phyloP scores from a whole-genome alignment of 37 sponge, comb jelly and placozoan genomes.

The Petrosia ficiformis region DNA sequence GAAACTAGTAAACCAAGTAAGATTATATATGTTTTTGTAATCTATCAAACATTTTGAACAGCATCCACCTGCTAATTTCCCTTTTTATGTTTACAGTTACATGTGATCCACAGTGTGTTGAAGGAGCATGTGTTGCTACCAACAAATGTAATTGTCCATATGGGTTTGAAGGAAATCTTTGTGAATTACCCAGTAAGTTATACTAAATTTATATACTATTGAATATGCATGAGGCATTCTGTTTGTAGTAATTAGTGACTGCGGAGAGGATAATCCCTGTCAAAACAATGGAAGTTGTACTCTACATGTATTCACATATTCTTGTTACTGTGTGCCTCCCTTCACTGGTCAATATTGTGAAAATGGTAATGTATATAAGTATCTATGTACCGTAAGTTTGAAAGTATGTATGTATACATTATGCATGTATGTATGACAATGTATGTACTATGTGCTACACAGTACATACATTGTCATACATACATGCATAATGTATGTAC shows the following conservation, averaged over 20 bases:
- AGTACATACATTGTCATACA: too few species aligned
- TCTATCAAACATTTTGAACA: background rate
- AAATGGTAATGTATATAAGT: too few species aligned
- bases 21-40: background rate
- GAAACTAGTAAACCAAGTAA: background rate
- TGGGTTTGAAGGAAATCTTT: slow-evolving; percentile 20
- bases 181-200: background rate
- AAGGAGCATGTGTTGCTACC: slow-evolving; percentile 36
- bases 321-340: slow-evolving; percentile 24
- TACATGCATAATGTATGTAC: too few species aligned
- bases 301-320: slow-evolving; percentile 3
- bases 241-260: slow-evolving; percentile 13
- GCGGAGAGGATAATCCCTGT: slow-evolving; percentile 32
- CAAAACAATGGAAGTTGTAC: slow-evolving; percentile 44
- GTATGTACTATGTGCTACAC: too few species aligned
- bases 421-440: too few species aligned
- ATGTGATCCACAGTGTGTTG: slow-evolving; percentile 34
- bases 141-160: slow-evolving; percentile 21
- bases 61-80: too few species aligned
- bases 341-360: slow-evolving; percentile 33
- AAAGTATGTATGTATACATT: too few species aligned
- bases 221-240: background rate
- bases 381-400: too few species aligned
- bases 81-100: slow-evolving; percentile 15
- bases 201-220: background rate